These are phyloP conservation scores for Triplophysa tibetana DNA, from an alignment of 2,113 vertebrate species.

Conservation along the genomic window DNA sequence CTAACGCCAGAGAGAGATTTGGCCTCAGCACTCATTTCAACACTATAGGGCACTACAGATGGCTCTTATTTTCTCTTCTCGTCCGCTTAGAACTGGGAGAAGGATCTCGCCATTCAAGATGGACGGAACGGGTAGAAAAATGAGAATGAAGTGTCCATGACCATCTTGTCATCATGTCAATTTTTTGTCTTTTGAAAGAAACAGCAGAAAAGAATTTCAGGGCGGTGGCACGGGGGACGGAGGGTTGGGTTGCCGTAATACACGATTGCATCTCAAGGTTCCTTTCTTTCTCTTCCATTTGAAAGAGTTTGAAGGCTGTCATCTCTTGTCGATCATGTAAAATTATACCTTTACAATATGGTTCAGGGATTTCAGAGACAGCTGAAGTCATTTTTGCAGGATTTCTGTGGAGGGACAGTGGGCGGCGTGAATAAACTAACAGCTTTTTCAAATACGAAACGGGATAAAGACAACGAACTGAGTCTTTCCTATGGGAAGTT, in stretches of 20 bases:
- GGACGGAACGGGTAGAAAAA: not conserved
- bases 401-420: constrained; percentile 9
- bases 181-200: constrained; percentile 13
- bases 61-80: constrained; percentile 45
- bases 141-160: not conserved
- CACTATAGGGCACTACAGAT: constrained; percentile 58
- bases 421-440: not conserved
- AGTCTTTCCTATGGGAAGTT: not conserved
- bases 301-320: constrained; percentile 29
- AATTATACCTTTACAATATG: constrained; percentile 10
- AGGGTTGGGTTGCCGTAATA: not conserved
- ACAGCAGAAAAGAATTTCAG: not conserved
- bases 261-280: constrained; percentile 23
- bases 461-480: not conserved
- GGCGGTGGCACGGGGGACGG: not conserved
- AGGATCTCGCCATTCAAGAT: not conserved
- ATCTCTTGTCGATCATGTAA: not conserved
- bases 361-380: not conserved
- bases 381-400: not conserved
- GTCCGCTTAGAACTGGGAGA: constrained; percentile 15
- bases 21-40: constrained; percentile 48
- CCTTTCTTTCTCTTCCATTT: not conserved
- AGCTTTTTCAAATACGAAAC: not conserved
- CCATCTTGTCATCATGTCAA: not conserved
- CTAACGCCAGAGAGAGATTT: constrained; percentile 1